Evolutionary conservation across 2,888 invertebrate genomes (phyloP).

Genomic region (Stenurella melanura): DNA sequence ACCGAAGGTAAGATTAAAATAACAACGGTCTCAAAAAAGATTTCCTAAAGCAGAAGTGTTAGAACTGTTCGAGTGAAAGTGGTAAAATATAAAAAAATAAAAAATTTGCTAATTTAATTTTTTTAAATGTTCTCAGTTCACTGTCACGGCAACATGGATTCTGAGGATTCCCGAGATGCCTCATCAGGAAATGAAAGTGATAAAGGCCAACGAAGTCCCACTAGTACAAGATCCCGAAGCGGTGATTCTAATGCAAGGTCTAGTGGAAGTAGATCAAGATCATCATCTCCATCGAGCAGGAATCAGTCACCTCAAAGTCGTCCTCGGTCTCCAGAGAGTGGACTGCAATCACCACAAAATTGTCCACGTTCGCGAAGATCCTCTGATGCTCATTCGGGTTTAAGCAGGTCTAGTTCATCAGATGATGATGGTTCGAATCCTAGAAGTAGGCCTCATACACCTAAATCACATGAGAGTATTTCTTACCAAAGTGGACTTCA

Average conservation of each 20-base stretch:
- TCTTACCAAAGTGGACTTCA: constrained; percentile 32
- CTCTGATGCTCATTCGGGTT: constrained; percentile 68
- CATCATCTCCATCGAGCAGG: constrained; percentile 55
- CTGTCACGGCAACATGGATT: constrained; percentile 74
- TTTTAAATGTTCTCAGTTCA: constrained; percentile 57
- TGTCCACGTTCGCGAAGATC: constrained; percentile 40
- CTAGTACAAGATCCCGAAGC: constrained; percentile 54
- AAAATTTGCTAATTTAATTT: constrained; percentile 37
- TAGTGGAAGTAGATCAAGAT: constrained; percentile 44
- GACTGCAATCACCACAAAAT: constrained; percentile 46
- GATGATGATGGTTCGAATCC: constrained; percentile 66
- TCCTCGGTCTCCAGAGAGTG: constrained; percentile 53
- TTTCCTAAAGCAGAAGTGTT: constrained; percentile 61
- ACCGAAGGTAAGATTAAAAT: constrained; percentile 73
- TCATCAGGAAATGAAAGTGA: constrained; percentile 70
- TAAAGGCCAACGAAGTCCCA: constrained; percentile 60
- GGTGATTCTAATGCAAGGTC: constrained; percentile 49
- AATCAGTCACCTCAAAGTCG: constrained; percentile 60
- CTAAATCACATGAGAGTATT: constrained; percentile 39
- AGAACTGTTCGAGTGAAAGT: constrained; percentile 50
- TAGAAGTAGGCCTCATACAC: constrained; percentile 46
- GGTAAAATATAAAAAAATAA: constrained; percentile 30
- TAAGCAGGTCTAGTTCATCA: constrained; percentile 73
- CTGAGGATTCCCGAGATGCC: constrained; percentile 78
- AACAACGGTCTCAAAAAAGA: constrained; percentile 69